These are phyloP conservation scores for Trinorchestia longiramus DNA, from an alignment of 1,140 invertebrate species.

Conservation along the genomic window DNA sequence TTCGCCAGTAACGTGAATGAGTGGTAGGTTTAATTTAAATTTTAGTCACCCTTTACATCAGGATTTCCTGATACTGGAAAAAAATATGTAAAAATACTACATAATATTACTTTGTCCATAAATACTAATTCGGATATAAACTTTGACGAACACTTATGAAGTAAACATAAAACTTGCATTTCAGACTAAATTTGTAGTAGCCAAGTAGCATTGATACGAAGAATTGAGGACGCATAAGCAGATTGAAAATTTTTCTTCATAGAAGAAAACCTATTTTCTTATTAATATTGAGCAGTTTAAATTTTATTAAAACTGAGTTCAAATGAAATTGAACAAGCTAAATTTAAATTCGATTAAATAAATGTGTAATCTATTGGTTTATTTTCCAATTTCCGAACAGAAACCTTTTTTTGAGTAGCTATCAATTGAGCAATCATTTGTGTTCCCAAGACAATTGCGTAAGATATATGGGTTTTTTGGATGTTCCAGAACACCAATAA, in stretches of 20 bases:
- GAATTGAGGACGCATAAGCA: background rate
- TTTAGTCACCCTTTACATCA: background rate
- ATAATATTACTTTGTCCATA: background rate
- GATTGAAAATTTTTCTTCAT: background rate
- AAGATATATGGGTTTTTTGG: too few relatives aligned
- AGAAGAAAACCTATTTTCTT: background rate
- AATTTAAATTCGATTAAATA: background rate
- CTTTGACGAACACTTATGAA: too few relatives aligned
- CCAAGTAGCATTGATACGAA: background rate
- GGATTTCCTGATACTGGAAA: background rate
- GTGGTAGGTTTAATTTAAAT: background rate
- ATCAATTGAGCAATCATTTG: background rate
- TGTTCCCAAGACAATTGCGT: background rate
- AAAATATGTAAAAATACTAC: background rate
- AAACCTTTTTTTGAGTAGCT: background rate
- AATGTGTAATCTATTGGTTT: background rate
- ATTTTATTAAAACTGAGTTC: background rate
- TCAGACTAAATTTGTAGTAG: background rate
- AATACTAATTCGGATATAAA: too few relatives aligned
- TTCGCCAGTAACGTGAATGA: background rate
- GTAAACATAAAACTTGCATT: background rate
- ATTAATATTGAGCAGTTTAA: background rate
- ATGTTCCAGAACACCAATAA: background rate
- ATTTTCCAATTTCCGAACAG: background rate
- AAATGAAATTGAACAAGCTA: background rate